Evolutionary conservation across 1,140 invertebrate genomes (phyloP).

Genomic region (Schlechtendalia chinensis): DNA sequence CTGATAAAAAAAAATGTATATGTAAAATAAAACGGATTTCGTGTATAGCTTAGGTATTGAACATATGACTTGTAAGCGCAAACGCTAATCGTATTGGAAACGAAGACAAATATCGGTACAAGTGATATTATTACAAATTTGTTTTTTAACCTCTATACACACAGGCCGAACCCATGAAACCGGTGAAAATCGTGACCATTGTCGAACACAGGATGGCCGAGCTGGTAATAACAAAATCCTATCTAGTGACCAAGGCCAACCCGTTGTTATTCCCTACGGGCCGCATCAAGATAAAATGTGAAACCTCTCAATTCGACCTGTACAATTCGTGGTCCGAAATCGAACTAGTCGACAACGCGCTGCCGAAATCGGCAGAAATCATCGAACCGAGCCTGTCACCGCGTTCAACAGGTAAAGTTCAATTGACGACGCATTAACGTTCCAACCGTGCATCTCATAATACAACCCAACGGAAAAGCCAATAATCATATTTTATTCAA

Average conservation of each 20-base stretch:
- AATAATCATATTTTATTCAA: too few relatives aligned
- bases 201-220: background rate
- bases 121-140: too few relatives aligned
- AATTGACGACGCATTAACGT: too few relatives aligned
- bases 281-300: conserved; percentile 27
- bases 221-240: conserved; percentile 17
- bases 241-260: background rate
- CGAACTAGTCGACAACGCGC: conserved; percentile 38
- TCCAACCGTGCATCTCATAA: too few relatives aligned
- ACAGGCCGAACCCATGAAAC: background rate
- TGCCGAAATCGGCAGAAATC: conserved; percentile 32
- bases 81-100: too few relatives aligned
- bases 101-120: too few relatives aligned
- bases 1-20: too few relatives aligned
- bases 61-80: too few relatives aligned
- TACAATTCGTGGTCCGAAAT: conserved; percentile 20
- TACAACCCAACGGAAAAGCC: too few relatives aligned
- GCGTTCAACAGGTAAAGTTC: conserved; percentile 13
- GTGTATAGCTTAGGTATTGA: too few relatives aligned
- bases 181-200: background rate
- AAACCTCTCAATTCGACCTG: conserved; percentile 29
- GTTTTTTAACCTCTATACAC: background rate
- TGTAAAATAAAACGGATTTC: too few relatives aligned
- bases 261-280: conserved; percentile 27
- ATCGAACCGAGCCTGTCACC: conserved; percentile 29